phyloP scores from a whole-genome alignment of 2,113 vertebrate species.

The Indicator maculatus region DNA sequence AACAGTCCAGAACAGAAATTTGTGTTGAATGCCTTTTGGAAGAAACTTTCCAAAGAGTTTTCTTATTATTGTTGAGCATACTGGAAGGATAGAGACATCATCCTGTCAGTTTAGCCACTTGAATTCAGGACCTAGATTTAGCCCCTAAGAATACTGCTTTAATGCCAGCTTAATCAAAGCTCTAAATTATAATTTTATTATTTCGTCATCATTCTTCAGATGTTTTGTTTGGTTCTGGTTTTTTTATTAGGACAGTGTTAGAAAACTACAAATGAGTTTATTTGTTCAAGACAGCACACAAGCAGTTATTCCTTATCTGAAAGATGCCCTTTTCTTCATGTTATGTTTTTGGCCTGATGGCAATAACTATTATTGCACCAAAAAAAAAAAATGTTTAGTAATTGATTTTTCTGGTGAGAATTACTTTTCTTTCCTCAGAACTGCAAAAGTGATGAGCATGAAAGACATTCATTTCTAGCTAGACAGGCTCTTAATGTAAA shows the following conservation, averaged over 20 bases:
- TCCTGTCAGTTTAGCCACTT: not conserved
- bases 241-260: not conserved
- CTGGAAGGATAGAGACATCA: not conserved
- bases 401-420: not conserved
- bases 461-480: not conserved
- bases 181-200: not conserved
- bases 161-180: not conserved
- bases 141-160: not conserved
- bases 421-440: not conserved
- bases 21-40: not conserved
- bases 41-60: not conserved
- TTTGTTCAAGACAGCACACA: not conserved
- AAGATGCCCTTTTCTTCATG: not conserved
- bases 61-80: not conserved
- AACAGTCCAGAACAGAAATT: not conserved
- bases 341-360: not conserved
- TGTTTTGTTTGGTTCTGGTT: not conserved
- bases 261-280: not conserved
- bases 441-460: not conserved
- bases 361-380: not conserved
- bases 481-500: not conserved
- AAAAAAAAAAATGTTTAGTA: not conserved
- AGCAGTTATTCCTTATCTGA: not conserved
- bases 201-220: not conserved
- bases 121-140: not conserved